Evolutionary conservation across 2,888 invertebrate species (phyloP).

Genomic region (Melitaea athalia): DNA sequence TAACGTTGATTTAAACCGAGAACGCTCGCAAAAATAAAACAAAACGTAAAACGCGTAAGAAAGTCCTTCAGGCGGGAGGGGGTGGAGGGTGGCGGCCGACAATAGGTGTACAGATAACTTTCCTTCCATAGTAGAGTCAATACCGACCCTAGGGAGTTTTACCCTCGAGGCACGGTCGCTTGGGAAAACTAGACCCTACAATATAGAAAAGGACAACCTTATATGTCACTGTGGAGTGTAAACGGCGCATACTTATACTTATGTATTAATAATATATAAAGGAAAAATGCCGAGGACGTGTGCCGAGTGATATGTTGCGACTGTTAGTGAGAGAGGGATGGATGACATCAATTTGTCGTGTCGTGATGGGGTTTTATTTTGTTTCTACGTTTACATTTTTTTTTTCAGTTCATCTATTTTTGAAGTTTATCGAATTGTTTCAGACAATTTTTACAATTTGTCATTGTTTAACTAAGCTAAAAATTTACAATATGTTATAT

Average conservation of each 20-base stretch:
- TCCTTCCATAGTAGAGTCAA: constrained; percentile 82
- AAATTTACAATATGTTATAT: background rate
- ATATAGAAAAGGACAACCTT: constrained; percentile 77
- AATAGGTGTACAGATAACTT: constrained; percentile 83
- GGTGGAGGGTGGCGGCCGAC: constrained; percentile 68
- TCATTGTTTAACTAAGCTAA: background rate
- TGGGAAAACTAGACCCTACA: constrained; percentile 83
- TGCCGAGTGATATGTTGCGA: constrained; percentile 80
- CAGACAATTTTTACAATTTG: constrained; percentile 17
- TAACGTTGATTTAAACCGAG: constrained; percentile 37
- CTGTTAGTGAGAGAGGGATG: constrained; percentile 80
- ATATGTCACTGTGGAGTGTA: constrained; percentile 54
- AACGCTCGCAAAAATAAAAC: constrained; percentile 58
- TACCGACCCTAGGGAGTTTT: constrained; percentile 81
- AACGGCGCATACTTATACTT: constrained; percentile 74
- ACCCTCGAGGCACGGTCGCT: constrained; percentile 81
- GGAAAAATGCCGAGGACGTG: constrained; percentile 82
- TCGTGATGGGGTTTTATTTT: constrained; percentile 82
- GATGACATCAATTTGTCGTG: constrained; percentile 82
- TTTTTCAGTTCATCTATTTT: constrained; percentile 43
- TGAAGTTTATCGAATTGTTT: constrained; percentile 42
- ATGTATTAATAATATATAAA: constrained; percentile 82
- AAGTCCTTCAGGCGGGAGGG: constrained; percentile 65
- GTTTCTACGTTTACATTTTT: constrained; percentile 70
- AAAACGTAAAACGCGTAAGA: constrained; percentile 81